Evolutionary conservation across 2,113 vertebrate species (phyloP), one percentile per base, ranked within the genome.

Genomic region (Tyrannus savana): DNA sequence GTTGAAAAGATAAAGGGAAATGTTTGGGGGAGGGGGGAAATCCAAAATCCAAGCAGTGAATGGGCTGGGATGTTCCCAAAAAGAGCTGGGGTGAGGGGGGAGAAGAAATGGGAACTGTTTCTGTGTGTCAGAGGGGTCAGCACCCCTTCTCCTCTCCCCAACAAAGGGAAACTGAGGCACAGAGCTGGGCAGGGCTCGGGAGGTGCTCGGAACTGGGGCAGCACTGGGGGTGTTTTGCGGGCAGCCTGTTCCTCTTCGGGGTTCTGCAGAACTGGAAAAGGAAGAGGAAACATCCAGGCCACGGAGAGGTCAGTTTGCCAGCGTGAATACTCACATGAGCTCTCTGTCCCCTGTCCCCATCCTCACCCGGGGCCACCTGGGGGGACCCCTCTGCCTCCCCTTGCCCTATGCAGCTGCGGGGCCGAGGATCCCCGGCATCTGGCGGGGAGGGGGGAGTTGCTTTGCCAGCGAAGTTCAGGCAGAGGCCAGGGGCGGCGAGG

Each of bases 281-380:
- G 74, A 67, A 55, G 14, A 62, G 39, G 80, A 78, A 44, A 75
- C 33, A 21, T 2, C 0, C 58, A 23, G 53, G 63, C 17, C 14
- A 3, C 7, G 1, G 25, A 6, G 41, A n/a, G 58, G 41, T 31
- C 3, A 25, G 1, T 44, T 11, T 58, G 25, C 5, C 18, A 2
- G 21, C 2, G 0, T 1, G 0, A 49, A 8, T 2, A 5, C 35
- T 13, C 14, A 3, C 46, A 1, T 0, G 35, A 28, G 14, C 35
- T 50, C 78, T 28, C 50, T 15, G 49, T 33, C 63, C 67, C 41
- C 25, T 15, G 2, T 62, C 41, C 60, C 75, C 77, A 25, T 39
- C 78, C 52, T 37, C 11, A 0, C 19, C 4, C 41, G 16, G 33
- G 46, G 28, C 21, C 37, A 37, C n/a, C 28, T 1, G 3, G 15